These are phyloP conservation scores for Ceyx margarethae DNA, from an alignment of 2,113 vertebrate species.

Conservation along the genomic window DNA sequence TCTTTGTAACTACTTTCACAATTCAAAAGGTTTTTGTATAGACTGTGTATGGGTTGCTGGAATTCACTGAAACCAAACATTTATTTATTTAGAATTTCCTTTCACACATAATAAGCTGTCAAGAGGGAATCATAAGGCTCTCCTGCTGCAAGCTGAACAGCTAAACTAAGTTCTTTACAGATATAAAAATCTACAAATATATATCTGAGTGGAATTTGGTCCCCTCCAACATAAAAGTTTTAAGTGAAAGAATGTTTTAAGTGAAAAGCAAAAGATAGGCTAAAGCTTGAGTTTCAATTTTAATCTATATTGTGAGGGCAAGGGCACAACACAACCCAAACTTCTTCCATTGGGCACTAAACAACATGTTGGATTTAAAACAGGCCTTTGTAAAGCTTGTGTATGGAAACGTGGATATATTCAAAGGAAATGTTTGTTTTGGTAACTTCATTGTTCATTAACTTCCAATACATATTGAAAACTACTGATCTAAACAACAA, in stretches of 20 bases:
- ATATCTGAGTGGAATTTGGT: neutral
- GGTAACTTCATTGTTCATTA: neutral
- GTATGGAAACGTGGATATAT: neutral
- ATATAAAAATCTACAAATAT: neutral
- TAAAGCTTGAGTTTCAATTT: neutral
- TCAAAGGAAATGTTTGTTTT: neutral
- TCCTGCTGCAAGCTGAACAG: neutral
- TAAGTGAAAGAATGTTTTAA: neutral
- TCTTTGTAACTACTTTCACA: neutral
- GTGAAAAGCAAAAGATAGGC: neutral
- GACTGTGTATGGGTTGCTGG: neutral
- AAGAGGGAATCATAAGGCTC: neutral
- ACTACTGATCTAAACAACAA: neutral
- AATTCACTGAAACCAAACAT: constrained; percentile 14
- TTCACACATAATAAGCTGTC: constrained; percentile 15
- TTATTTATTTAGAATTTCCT: constrained; percentile 48
- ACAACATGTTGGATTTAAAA: neutral
- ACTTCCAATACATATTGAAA: neutral
- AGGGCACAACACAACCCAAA: neutral
- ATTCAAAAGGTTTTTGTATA: neutral
- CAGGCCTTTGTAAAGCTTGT: neutral
- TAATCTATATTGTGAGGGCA: neutral
- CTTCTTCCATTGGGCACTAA: neutral
- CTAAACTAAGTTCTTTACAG: neutral
- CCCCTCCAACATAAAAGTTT: neutral